Percentiles rank a stretch among this genome's conserved stretches.
These are phyloP conservation scores for Melanostigma gelatinosum DNA, from an alignment of 2,113 vertebrate species.

Conservation along the genomic window DNA sequence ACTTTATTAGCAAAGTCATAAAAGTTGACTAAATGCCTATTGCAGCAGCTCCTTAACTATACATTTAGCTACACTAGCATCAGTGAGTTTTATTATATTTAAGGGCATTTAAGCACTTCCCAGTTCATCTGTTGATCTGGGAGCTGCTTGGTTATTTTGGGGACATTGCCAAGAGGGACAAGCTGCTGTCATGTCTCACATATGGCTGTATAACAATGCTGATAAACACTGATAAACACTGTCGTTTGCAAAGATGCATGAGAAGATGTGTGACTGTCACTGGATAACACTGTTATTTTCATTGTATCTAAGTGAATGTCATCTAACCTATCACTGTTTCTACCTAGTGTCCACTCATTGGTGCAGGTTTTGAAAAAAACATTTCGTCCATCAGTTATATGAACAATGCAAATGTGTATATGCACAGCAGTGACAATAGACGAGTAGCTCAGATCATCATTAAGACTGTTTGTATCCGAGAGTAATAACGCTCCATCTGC, in stretches of 20 bases:
- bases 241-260: slow-evolving; percentile 10
- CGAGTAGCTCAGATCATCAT: slow-evolving; percentile 25
- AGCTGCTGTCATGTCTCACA: slow-evolving; percentile 45
- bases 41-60: background rate
- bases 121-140: slow-evolving; percentile 40
- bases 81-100: background rate
- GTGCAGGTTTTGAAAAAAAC: background rate
- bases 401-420: background rate
- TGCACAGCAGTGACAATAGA: background rate
- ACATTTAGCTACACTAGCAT: background rate
- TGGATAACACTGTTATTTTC: background rate
- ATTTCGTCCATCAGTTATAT: background rate
- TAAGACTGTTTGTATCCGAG: slow-evolving; percentile 34
- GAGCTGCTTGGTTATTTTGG: slow-evolving; percentile 36
- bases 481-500: slow-evolving; percentile 3
- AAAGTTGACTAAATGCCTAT: background rate
- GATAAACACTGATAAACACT: slow-evolving; percentile 19
- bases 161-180: slow-evolving; percentile 39
- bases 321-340: background rate
- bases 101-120: background rate
- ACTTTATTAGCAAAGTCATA: background rate
- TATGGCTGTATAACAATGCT: slow-evolving; percentile 40
- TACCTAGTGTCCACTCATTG: background rate
- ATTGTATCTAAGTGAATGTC: background rate
- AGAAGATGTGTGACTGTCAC: background rate